Evolutionary conservation across 2,888 invertebrate species (phyloP).

Genomic region (Tinea pellionella): DNA sequence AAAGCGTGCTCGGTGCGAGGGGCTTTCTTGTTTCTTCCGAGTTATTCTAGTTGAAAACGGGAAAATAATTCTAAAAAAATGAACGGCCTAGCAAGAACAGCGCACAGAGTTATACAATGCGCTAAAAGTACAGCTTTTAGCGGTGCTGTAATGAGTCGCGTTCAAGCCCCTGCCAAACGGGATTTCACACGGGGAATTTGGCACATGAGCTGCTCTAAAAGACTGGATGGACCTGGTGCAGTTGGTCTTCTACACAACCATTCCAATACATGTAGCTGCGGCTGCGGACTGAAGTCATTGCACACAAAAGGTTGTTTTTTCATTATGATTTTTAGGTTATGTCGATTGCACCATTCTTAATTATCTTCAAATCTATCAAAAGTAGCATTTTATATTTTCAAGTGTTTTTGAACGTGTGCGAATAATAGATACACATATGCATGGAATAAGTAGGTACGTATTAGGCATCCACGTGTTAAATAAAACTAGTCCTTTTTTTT

Average conservation of each 20-base stretch:
- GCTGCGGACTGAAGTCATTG: constrained; percentile 71
- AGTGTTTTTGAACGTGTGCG: too few relatives aligned
- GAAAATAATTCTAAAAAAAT: constrained; percentile 67
- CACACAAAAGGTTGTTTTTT: constrained; percentile 77
- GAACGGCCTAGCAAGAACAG: constrained; percentile 76
- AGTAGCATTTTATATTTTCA: neutral
- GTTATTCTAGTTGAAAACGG: too few relatives aligned
- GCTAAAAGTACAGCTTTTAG: constrained; percentile 45
- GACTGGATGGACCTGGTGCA: constrained; percentile 39
- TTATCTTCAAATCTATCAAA: neutral
- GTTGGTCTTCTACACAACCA: constrained; percentile 63
- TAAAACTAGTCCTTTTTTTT: too few relatives aligned
- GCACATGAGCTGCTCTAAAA: constrained; percentile 73
- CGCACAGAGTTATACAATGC: constrained; percentile 61
- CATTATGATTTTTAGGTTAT: constrained; percentile 64
- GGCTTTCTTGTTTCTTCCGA: neutral
- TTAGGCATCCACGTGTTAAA: neutral
- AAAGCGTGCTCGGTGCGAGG: neutral
- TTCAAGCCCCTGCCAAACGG: constrained; percentile 63
- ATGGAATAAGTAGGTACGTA: neutral
- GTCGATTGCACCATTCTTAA: constrained; percentile 39
- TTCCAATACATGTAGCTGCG: constrained; percentile 75
- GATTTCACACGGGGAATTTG: constrained; percentile 78
- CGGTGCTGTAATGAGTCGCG: constrained; percentile 44
- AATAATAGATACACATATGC: too few relatives aligned